A percentile compares a stretch with the other conserved stretches of the same genome.
These are phyloP conservation scores for Plestiodon gilberti DNA, from an alignment of 2,113 vertebrate genomes.

Conservation along the genomic window DNA sequence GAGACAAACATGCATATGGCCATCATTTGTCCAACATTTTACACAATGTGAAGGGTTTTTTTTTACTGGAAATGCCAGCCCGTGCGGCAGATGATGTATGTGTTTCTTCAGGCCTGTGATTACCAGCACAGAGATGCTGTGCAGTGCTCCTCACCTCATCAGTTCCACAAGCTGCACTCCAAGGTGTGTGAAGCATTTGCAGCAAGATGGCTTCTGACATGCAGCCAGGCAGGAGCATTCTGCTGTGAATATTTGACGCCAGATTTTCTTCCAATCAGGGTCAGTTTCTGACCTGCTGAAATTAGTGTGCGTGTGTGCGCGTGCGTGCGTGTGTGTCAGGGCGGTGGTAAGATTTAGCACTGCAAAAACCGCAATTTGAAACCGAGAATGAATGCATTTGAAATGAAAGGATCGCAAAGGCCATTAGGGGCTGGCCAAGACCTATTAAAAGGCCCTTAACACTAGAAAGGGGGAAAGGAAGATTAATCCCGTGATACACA, in stretches of 20 bases:
- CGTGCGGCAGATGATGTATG: constrained; percentile 99
- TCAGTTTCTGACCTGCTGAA: constrained; percentile 89
- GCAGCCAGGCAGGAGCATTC: constrained; percentile 84
- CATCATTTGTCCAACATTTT: constrained; percentile 99
- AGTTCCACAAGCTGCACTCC: constrained; percentile 97
- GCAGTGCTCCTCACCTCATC: constrained; percentile 99
- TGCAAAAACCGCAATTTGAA: constrained; percentile 89
- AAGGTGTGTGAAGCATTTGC: constrained; percentile 96
- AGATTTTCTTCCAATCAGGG: constrained; percentile 87
- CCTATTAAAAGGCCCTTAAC: constrained; percentile 10
- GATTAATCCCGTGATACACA: constrained; percentile 44
- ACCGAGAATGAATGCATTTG: constrained; percentile 89
- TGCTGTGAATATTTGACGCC: constrained; percentile 90
- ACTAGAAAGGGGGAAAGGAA: constrained; percentile 1
- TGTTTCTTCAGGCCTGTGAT: constrained; percentile 99
- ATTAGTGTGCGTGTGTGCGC: constrained; percentile 78
- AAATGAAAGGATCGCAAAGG: constrained; percentile 64
- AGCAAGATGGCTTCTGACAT: constrained; percentile 96
- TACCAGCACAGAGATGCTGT: constrained; percentile 94
- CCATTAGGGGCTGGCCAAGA: constrained; percentile 44
- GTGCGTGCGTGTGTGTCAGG: background rate
- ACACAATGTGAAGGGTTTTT: constrained; percentile 97
- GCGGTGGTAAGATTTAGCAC: constrained; percentile 87
- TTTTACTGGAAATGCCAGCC: constrained; percentile 95
- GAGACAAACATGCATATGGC: constrained; percentile 94